Conservation (phyloP, 2,888 invertebrate species). For the Griposia aprilina region DNA sequence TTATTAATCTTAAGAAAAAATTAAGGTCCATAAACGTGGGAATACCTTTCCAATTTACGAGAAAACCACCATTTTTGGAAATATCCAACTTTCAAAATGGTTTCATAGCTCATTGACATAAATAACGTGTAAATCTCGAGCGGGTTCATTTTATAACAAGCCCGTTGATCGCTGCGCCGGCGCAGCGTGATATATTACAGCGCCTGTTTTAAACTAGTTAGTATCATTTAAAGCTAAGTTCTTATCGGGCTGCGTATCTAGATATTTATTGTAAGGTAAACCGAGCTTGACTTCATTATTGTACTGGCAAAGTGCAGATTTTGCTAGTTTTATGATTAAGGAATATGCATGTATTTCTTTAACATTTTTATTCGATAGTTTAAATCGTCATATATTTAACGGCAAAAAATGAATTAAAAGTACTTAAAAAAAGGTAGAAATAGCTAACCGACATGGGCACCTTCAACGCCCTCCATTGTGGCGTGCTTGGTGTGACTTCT, state of each 20-base stretch:
- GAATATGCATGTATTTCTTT: too few species aligned
- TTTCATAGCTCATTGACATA: constrained; percentile 51
- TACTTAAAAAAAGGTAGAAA: too few species aligned
- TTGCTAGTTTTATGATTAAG: background rate
- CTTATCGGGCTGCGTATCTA: constrained; percentile 55
- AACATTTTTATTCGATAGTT: too few species aligned
- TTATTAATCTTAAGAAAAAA: constrained; percentile 13
- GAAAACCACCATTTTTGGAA: constrained; percentile 8
- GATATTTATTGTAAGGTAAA: constrained; percentile 57
- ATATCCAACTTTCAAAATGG: constrained; percentile 35
- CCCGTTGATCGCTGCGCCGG: constrained; percentile 57
- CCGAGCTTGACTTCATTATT: constrained; percentile 41
- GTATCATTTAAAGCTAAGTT: constrained; percentile 52
- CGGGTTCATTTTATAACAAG: constrained; percentile 59
- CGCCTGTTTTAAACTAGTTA: constrained; percentile 51
- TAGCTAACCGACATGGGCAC: too few species aligned
- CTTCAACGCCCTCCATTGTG: too few species aligned
- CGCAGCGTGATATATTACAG: constrained; percentile 58
- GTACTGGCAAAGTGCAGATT: background rate
- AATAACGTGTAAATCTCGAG: constrained; percentile 55
- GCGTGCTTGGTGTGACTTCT: too few species aligned
- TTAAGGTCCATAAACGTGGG: constrained; percentile 1
- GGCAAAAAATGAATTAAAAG: too few species aligned
- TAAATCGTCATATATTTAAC: too few species aligned
- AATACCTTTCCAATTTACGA: constrained; percentile 12